Base-by-base conservation (phyloP, 2,797 vertebrate genomes). In the Myripristis murdjan region DNA sequence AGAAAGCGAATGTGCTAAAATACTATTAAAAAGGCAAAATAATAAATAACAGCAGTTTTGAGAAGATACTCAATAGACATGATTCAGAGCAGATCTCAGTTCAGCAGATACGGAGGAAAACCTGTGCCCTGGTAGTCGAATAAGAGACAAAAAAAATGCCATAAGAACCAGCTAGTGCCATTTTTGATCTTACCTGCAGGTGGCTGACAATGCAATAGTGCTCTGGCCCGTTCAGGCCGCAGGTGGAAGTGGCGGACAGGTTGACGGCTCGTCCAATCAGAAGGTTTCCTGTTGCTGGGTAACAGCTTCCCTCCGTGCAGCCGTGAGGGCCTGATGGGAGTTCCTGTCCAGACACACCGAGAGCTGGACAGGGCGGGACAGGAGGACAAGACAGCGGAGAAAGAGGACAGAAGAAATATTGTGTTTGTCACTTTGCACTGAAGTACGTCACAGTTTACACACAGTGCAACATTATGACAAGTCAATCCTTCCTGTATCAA, bases 141-240 rank as follows among this genome's bases (percentile, higher is more conserved):
- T n/a, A n/a, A n/a, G n/a, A n/a, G n/a, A n/a, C n/a, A n/a, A n/a
- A n/a, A n/a, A n/a, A n/a, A n/a, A n/a, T n/a, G n/a, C n/a, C n/a
- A n/a, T n/a, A n/a, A n/a, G n/a, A n/a, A n/a, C n/a, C n/a, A 20
- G 20, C 20, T 20, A 20, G 20, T 20, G 20, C 20, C 20, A 1
- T 20, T 20, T 20, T n/a, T n/a, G 37, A 53, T 10, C 81, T 76
- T 66, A 96, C 96, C 96, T 96, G 95, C 12, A 96, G 92, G 65
- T 97, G 95, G 87, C 96, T 97, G 88, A 97, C 94, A 0, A 96
- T 95, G 75, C 96, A 98, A 88, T 95, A 97, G 5, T 88, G 89
- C 72, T 97, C 91, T 0, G 92, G 93, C 3, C 75, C 59, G 0
- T 79, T 18, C 59, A 96, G 74, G 37, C 96, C 96, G 0, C 95